phyloP scores from a whole-genome alignment of 2,888 invertebrate genomes.

The Agapetus fuscipes region DNA sequence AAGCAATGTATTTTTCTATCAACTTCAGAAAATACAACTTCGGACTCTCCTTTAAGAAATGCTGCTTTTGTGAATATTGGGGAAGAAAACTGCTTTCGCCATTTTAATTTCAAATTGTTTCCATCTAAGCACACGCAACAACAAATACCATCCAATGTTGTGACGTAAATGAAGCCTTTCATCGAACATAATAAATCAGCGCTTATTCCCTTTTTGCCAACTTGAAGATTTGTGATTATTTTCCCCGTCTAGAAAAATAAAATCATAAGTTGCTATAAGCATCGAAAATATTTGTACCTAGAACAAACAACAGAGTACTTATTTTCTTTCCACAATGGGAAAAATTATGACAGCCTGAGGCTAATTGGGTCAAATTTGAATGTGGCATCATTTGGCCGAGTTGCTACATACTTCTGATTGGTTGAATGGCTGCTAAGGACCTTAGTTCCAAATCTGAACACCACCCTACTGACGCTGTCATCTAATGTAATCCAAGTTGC shows the following conservation, averaged over 20 bases:
- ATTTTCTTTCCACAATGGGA: too few relatives aligned
- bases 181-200: slow-evolving; percentile 37
- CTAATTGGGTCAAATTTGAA: too few relatives aligned
- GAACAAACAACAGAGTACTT: too few relatives aligned
- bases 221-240: slow-evolving; percentile 30
- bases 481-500: too few relatives aligned
- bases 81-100: slow-evolving; percentile 47
- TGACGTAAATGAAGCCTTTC: slow-evolving; percentile 35
- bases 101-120: slow-evolving; percentile 42
- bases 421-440: too few relatives aligned
- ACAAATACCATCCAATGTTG: slow-evolving; percentile 51
- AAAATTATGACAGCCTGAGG: too few relatives aligned
- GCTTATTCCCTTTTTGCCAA: slow-evolving; percentile 40
- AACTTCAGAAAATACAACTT: slow-evolving; percentile 47
- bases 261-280: too few relatives aligned
- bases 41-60: slow-evolving; percentile 43
- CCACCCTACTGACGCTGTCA: too few relatives aligned
- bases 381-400: too few relatives aligned
- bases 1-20: slow-evolving; percentile 47
- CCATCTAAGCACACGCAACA: slow-evolving; percentile 42
- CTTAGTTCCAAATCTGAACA: too few relatives aligned
- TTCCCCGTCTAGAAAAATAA: slow-evolving; percentile 40
- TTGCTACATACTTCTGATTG: too few relatives aligned
- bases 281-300: too few relatives aligned
- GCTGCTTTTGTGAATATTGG: slow-evolving; percentile 59